A percentile compares a stretch with the other conserved stretches of the same genome.
These are phyloP conservation scores for Calliphora vomitoria DNA, from an alignment of 2,888 invertebrate species.

Conservation along the genomic window DNA sequence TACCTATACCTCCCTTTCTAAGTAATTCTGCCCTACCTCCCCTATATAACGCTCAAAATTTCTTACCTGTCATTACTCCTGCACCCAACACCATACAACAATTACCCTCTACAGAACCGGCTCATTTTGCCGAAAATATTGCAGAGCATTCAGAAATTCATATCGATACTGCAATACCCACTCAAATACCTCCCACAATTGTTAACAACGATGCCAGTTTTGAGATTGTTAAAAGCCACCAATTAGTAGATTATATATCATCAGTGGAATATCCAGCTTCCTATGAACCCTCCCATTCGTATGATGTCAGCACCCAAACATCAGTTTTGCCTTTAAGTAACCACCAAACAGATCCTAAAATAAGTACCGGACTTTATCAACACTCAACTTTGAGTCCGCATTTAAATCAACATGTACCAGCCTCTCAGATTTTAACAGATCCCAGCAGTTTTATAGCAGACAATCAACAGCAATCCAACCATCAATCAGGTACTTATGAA, in stretches of 20 bases:
- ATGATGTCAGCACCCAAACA: slow-evolving; percentile 83
- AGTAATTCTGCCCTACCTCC: slow-evolving; percentile 51
- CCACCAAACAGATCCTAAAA: slow-evolving; percentile 69
- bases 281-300: slow-evolving; percentile 86
- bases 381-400: slow-evolving; percentile 78
- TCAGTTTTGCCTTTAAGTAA: slow-evolving; percentile 62
- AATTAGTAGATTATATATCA: slow-evolving; percentile 88
- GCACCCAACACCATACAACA: slow-evolving; percentile 80
- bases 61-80: slow-evolving; percentile 68
- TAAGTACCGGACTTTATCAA: slow-evolving; percentile 79
- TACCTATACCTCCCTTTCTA: slow-evolving; percentile 87
- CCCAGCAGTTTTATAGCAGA: slow-evolving; percentile 75
- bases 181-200: slow-evolving; percentile 67
- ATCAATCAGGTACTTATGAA: slow-evolving; percentile 49
- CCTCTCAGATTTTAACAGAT: slow-evolving; percentile 81
- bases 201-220: slow-evolving; percentile 76
- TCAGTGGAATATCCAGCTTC: slow-evolving; percentile 90
- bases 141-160: slow-evolving; percentile 81
- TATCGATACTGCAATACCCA: slow-evolving; percentile 75
- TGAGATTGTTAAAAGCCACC: slow-evolving; percentile 87
- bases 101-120: slow-evolving; percentile 77
- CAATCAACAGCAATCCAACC: slow-evolving; percentile 53
- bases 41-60: slow-evolving; percentile 61
- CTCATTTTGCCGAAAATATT: slow-evolving; percentile 78
- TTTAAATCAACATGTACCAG: slow-evolving; percentile 79